Base-by-base conservation (phyloP, 1,140 invertebrate species). In the Akabosia matsudoensis region DNA sequence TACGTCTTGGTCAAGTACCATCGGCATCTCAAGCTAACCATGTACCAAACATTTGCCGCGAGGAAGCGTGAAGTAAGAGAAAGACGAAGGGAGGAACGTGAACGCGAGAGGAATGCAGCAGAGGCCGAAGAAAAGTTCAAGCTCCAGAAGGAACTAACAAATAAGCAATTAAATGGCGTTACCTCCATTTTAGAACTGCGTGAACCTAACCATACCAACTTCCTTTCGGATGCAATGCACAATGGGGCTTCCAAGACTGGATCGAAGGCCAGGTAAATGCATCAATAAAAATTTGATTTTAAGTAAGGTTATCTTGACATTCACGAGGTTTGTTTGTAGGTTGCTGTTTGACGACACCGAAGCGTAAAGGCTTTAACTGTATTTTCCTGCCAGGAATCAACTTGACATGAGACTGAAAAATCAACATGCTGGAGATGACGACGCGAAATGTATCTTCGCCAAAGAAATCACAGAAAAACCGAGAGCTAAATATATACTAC, bases 201-300 rank as follows among this genome's bases (percentile, higher is more conserved):
- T n/a, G 61, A 67, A 22, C 14, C 54, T 30, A 67, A 31, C 28
- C 4, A 67, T 30, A 13, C 3, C 30, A 31, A 30, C 7, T 61
- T n/a, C n/a, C n/a, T n/a, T n/a, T n/a, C n/a, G n/a, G n/a, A n/a
- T n/a, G n/a, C n/a, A n/a, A 30, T 13, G 10, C 61, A 67, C 3
- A 67, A 67, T 67, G 61, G 61, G 31, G 24, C 24, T 31, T 67
- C 61, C 61, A 67, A 67, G 30, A 67, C 61, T 30, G 61, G 61
- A 67, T 1, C 10, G 10, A 30, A 67, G 30, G 4, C 61, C 4
- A 67, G 61, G 61, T 67, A 67, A 67, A 14, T 16, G 31, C 28
- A 28, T 67, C 61, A 30, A 4, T 30, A 56, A 22, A 13, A n/a
- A 3, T 22, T 24, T 56, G 7, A 56, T n/a, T 16, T 56, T 56